These are phyloP conservation scores for Chironomus tepperi DNA, from an alignment of 1,140 invertebrate species.

Conservation along the genomic window DNA sequence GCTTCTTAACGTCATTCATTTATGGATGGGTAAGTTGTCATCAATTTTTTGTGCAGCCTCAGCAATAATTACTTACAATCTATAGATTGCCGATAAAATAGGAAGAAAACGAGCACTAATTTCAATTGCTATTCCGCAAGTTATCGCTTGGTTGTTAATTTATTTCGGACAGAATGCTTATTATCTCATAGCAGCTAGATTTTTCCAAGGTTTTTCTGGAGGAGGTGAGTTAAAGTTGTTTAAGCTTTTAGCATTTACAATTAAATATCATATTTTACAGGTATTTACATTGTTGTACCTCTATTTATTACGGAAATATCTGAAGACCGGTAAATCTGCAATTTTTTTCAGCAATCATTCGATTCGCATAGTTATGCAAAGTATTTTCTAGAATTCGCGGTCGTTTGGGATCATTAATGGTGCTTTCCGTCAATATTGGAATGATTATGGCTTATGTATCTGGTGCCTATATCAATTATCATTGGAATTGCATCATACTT, in stretches of 20 bases:
- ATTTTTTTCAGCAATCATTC: neutral
- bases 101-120: neutral
- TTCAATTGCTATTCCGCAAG: neutral
- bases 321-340: constrained; percentile 31
- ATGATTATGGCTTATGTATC: constrained; percentile 44
- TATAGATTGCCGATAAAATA: neutral
- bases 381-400: constrained; percentile 39
- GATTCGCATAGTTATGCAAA: neutral
- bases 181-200: constrained; percentile 38
- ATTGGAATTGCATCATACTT: constrained; percentile 41
- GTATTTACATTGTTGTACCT: constrained; percentile 38
- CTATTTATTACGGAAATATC: constrained; percentile 42
- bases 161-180: constrained; percentile 36
- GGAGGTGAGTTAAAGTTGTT: constrained; percentile 34
- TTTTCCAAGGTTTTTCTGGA: constrained; percentile 40
- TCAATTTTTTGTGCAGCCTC: neutral
- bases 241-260: neutral
- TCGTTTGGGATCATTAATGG: constrained; percentile 44
- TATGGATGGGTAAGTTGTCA: constrained; percentile 11
- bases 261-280: neutral
- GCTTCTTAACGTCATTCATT: neutral
- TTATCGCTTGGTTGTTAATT: constrained; percentile 37
- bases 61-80: neutral
- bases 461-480: constrained; percentile 42
- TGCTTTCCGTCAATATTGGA: constrained; percentile 44